Evolutionary conservation across 2,888 invertebrate genomes (phyloP), one percentile per base, ranked within the genome.

Genomic region (Dolichopus griseipennis): DNA sequence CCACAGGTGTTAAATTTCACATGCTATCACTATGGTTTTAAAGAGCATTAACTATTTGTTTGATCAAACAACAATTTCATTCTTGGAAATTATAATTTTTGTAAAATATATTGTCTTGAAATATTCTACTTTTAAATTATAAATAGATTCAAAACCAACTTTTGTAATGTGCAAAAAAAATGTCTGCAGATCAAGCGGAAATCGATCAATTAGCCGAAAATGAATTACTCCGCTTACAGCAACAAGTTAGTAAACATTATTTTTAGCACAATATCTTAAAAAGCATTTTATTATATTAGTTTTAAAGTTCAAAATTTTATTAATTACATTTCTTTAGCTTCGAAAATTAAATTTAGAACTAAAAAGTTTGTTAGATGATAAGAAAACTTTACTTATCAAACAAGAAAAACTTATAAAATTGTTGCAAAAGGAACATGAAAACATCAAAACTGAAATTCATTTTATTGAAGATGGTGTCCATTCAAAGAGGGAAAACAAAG

Each of bases 161-260:
- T 37, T 1, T 37, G 8, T 37, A 8, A 37, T 10, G 8, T 37
- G 37, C 8, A 10, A 18, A 52, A 52, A n/a, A 33, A 33, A 64
- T 64, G 64, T 18, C 64, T 34, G 21, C 77, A 68, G 87, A 91
- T 75, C 90, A 89, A 74, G 80, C 85, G 76, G 91, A 92, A 78
- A 84, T 91, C 82, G 90, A 92, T 75, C 86, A 88, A 76, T 86
- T 92, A 76, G 91, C 92, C 3, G 89, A 90, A 76, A 88, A 89
- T 69, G 81, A 95, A 78, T 83, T 93, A 75, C 84, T 87, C 21
- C 88, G 92, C 71, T 81, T 95, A 63, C 90, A 91, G 73, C 85
- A 93, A 75, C 92, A 92, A 83, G 88, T 87, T 66, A 22, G 66
- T 66, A 61, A 64, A 52, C 1, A 61, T 6, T 62, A 12, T 12